Evolutionary conservation across 2,888 invertebrate genomes (phyloP).

Genomic region (Diarsia mendica): DNA sequence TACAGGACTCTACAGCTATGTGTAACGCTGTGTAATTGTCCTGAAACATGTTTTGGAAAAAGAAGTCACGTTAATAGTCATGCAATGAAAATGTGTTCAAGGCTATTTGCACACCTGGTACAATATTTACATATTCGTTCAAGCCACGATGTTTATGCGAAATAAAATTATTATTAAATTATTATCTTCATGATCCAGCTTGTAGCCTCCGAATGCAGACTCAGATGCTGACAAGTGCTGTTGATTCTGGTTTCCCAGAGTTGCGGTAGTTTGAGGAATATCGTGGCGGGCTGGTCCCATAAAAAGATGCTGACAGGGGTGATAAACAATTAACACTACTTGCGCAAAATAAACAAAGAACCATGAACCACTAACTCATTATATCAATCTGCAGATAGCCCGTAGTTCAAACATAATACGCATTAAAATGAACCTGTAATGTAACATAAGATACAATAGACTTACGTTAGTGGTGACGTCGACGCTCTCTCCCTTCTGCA

Average conservation of each 20-base stretch:
- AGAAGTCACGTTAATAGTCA: not conserved
- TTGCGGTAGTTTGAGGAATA: no score
- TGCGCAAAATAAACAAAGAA: not conserved
- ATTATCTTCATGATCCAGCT: not conserved
- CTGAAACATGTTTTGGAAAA: constrained; percentile 86
- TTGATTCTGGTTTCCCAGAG: no score
- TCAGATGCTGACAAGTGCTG: not conserved
- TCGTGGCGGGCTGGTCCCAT: no score
- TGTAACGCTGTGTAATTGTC: constrained; percentile 99
- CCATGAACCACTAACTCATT: not conserved
- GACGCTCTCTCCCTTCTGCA: constrained; percentile 99
- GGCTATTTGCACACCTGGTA: not conserved
- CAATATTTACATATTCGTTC: not conserved
- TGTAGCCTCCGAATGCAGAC: not conserved
- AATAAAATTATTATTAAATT: no score
- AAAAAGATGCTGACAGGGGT: not conserved
- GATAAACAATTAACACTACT: not conserved
- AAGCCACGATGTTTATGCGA: not conserved
- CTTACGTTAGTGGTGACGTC: constrained; percentile 98
- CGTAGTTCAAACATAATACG: not conserved
- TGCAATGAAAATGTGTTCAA: not conserved
- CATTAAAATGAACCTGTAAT: not conserved
- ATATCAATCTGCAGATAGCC: not conserved
- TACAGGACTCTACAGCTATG: constrained; percentile 98
- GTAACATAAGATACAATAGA: constrained; percentile 28